Evolutionary conservation across 2,113 vertebrate genomes (phyloP).

Genomic region (Channa argus): DNA sequence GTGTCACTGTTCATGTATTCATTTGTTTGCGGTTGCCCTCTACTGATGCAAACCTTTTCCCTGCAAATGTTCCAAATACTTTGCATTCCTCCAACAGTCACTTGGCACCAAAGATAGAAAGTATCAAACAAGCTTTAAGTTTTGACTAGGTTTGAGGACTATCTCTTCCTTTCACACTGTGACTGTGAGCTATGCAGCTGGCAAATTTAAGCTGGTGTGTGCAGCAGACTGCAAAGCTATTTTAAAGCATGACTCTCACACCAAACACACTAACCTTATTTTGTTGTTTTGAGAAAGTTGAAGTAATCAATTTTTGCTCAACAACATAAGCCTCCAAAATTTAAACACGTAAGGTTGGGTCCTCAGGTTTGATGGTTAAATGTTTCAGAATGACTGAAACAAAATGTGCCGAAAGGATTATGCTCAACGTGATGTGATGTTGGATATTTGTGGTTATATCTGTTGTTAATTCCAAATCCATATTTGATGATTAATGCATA

Average conservation of each 20-base stretch:
- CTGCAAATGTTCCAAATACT: constrained; percentile 5
- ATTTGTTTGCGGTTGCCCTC: background rate
- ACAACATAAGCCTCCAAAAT: background rate
- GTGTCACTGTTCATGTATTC: background rate
- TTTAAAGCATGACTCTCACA: constrained; percentile 11
- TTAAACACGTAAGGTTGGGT: background rate
- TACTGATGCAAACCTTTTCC: background rate
- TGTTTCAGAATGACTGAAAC: background rate
- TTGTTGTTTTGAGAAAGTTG: constrained; percentile 14
- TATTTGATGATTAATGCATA: background rate
- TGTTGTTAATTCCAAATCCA: background rate
- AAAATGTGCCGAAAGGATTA: background rate
- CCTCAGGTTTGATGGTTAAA: background rate
- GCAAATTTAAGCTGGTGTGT: background rate
- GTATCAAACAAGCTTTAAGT: constrained; percentile 22
- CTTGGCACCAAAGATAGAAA: background rate
- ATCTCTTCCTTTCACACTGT: constrained; percentile 25
- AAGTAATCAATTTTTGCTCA: background rate
- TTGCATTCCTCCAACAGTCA: background rate
- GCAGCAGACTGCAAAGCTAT: constrained; percentile 1
- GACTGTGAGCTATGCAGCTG: constrained; percentile 21
- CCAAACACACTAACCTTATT: constrained; percentile 8
- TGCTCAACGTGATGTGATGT: too few relatives aligned
- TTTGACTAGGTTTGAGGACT: background rate
- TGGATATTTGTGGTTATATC: background rate